Evolutionary conservation across 2,888 invertebrate genomes (phyloP).

Genomic region (Apodemia duryi): DNA sequence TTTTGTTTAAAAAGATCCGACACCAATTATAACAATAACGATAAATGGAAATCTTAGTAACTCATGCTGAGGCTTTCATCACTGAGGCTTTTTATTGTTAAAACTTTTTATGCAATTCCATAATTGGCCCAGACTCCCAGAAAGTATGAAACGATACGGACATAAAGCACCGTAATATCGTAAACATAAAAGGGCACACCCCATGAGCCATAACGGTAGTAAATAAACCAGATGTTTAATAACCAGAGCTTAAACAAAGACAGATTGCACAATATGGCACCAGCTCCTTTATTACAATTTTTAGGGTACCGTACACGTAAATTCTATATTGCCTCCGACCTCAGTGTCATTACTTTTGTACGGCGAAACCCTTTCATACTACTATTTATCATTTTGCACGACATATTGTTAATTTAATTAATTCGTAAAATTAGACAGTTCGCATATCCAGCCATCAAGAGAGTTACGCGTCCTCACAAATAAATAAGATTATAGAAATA

Average conservation of each 20-base stretch:
- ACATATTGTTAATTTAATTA: too few relatives aligned
- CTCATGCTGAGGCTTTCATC: neutral
- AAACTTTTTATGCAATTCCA: neutral
- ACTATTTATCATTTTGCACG: too few relatives aligned
- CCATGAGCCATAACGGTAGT: constrained; percentile 24
- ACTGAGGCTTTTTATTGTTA: neutral
- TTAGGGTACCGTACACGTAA: neutral
- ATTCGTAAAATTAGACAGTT: too few relatives aligned
- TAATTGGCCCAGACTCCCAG: constrained; percentile 3
- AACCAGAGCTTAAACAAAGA: constrained; percentile 34
- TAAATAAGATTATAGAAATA: too few relatives aligned
- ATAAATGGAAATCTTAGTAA: too few relatives aligned
- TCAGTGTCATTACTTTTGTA: too few relatives aligned
- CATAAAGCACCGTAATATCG: constrained; percentile 10
- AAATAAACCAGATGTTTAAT: constrained; percentile 28
- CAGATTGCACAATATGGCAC: constrained; percentile 34
- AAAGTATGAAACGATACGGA: constrained; percentile 9
- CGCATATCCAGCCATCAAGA: too few relatives aligned
- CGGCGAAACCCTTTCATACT: too few relatives aligned
- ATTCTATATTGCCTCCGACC: too few relatives aligned
- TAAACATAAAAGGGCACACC: constrained; percentile 16
- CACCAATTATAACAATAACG: too few relatives aligned
- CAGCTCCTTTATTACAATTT: constrained; percentile 11
- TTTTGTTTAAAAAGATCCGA: too few relatives aligned
- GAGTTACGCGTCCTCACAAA: too few relatives aligned